These are phyloP conservation scores for Bimastos eiseni DNA, from an alignment of 2,888 invertebrate species.

Conservation along the genomic window DNA sequence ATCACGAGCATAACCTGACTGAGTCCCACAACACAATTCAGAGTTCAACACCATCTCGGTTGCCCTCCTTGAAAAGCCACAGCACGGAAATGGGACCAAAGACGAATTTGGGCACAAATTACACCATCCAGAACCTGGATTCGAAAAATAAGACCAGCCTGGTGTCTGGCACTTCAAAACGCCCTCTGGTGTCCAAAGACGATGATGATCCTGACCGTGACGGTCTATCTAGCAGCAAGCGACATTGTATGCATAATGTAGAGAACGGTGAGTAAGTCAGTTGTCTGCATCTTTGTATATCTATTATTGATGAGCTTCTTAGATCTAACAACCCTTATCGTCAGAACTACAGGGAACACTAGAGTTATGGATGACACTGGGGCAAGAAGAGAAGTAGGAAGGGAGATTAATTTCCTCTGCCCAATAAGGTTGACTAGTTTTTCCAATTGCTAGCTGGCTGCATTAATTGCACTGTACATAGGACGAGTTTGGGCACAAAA, in stretches of 20 bases:
- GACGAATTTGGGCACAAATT: neutral
- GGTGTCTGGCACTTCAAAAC: neutral
- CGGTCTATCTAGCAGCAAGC: neutral
- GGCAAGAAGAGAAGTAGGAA: too few species aligned
- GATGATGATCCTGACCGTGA: neutral
- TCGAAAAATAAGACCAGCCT: neutral
- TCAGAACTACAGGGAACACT: too few species aligned
- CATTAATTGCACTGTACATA: too few species aligned
- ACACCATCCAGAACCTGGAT: neutral
- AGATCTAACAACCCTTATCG: neutral
- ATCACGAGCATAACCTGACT: neutral
- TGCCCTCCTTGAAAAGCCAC: neutral
- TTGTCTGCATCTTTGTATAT: neutral
- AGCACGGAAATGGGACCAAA: neutral
- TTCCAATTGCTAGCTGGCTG: too few species aligned
- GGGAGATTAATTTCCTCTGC: too few species aligned
- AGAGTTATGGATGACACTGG: too few species aligned
- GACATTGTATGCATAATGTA: neutral
- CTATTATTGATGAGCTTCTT: neutral
- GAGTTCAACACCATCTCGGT: neutral
- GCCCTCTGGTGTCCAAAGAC: neutral
- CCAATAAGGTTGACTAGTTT: too few species aligned
- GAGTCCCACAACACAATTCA: neutral
- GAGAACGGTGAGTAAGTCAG: neutral
- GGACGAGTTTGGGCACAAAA: too few species aligned